A percentile compares a stretch with the other conserved stretches of the same genome.
phyloP scores from a whole-genome alignment of 2,888 invertebrate genomes.

The Baronia brevicornis region DNA sequence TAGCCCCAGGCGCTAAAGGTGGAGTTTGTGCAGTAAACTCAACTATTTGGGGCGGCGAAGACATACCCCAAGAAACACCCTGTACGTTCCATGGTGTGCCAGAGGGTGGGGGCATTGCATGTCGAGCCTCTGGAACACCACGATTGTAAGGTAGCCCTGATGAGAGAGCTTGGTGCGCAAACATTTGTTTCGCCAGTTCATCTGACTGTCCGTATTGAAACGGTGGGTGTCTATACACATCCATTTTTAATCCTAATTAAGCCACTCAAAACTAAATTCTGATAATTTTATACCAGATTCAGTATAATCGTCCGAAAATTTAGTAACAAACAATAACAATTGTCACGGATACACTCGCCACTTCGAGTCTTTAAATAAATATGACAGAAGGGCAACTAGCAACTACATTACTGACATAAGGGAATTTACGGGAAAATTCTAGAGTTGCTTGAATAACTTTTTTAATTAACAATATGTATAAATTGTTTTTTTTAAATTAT shows the following conservation, averaged over 20 bases:
- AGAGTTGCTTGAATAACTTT: too few species aligned
- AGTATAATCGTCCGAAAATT: too few species aligned
- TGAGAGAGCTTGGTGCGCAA: conserved; percentile 50
- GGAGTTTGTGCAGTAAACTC: conserved; percentile 61
- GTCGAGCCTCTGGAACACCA: conserved; percentile 35
- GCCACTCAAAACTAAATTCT: not conserved
- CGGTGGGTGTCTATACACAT: conserved; percentile 52
- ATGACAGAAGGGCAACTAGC: too few species aligned
- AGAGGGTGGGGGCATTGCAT: conserved; percentile 56
- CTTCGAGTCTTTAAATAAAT: too few species aligned
- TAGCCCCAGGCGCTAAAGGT: conserved; percentile 30
- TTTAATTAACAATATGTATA: too few species aligned
- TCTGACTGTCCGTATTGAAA: conserved; percentile 53
- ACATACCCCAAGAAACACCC: conserved; percentile 69
- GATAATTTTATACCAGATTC: not conserved
- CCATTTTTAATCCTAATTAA: conserved; percentile 35
- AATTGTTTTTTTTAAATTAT: too few species aligned
- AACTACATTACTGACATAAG: too few species aligned
- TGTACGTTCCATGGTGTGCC: conserved; percentile 72
- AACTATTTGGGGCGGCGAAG: conserved; percentile 57
- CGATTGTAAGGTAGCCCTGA: conserved; percentile 35
- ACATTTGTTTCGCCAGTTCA: conserved; percentile 58
- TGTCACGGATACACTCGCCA: too few species aligned
- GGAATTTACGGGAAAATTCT: too few species aligned
- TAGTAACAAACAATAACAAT: conserved; percentile 15